Evolutionary conservation across 2,888 invertebrate species (phyloP), one percentile per base, ranked within the genome.

Genomic region (Empis stercorea): DNA sequence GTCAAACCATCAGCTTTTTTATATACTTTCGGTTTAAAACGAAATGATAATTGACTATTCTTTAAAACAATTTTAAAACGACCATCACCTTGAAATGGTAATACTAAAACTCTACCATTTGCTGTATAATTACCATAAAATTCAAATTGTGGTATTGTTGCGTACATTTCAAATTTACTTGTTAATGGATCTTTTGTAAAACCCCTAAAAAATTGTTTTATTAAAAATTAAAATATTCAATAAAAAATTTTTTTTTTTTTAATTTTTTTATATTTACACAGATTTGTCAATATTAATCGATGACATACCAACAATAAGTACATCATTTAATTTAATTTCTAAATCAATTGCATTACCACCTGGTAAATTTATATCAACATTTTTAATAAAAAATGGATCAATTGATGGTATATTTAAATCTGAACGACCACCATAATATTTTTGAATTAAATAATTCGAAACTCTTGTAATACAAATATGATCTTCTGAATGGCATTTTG

Each of bases 51-150:
- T 10, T 52, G 45, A 15, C 46, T 39, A 40, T 53, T 44, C 10
- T 52, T 52, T 40, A 49, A 10, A 39, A 16, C 23, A 17, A 50
- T 13, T 11, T 41, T 40, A 39, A 47, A 42, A 13, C 30, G 36
- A 5, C 61, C 61, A 27, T 50, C 47, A 14, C 62, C 62, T 16
- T 52, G 48, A 42, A 64, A 59, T 16, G 62, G 61, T 16, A 63
- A 50, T 15, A 62, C 48, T 27, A 63, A 51, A 10, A 64, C 54
- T 42, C 54, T 57, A 17, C 64, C 64, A 37, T 54, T 50, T n/a
- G 58, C 55, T 7, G 45, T 55, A 48, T 64, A 64, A n/a, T 30
- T 30, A 16, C 52, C 51, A 2, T 16, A 9, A 2, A 54, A 15
- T 32, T 30, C 20, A 32, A 51, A 38, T 11, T 13, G 30, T 9